These are phyloP conservation scores for Ichneumoninae sp. DNA, from an alignment of 2,888 invertebrate genomes.

Conservation along the genomic window DNA sequence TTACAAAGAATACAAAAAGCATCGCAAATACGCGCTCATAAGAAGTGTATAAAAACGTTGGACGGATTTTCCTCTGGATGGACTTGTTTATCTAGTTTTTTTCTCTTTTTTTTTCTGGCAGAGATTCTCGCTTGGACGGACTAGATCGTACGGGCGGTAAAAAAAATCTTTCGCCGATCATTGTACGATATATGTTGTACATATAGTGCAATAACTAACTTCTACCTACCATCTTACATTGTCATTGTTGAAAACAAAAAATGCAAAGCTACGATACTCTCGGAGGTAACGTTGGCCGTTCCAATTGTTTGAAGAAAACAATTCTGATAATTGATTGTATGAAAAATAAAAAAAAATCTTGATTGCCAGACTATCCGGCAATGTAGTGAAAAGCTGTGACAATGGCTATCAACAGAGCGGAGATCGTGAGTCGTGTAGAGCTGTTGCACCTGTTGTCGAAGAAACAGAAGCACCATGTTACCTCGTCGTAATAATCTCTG, in stretches of 20 bases:
- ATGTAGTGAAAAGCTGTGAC: constrained; percentile 48
- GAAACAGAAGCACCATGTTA: constrained; percentile 95
- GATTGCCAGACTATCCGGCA: constrained; percentile 23
- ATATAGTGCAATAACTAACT: constrained; percentile 21
- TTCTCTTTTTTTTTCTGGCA: background rate
- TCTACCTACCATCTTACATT: background rate
- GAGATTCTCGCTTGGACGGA: constrained; percentile 49
- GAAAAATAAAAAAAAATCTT: background rate
- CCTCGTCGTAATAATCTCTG: constrained; percentile 92
- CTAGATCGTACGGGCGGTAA: constrained; percentile 38
- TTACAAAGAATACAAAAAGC: background rate
- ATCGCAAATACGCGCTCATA: background rate
- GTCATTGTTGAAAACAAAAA: background rate
- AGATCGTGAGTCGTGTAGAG: constrained; percentile 80
- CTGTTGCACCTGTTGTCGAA: constrained; percentile 95
- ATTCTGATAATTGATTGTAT: background rate
- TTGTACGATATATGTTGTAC: constrained; percentile 41
- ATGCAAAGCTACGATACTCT: constrained; percentile 11
- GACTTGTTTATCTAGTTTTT: constrained; percentile 15
- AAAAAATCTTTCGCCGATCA: constrained; percentile 16
- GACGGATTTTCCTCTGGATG: constrained; percentile 29
- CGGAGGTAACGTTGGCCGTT: background rate
- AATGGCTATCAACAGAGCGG: constrained; percentile 71
- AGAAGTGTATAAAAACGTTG: constrained; percentile 24
- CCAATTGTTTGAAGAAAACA: background rate